Evolutionary conservation across 1,140 invertebrate species (phyloP), one percentile per base, ranked within the genome.

Genomic region (Dreissena rostriformis): DNA sequence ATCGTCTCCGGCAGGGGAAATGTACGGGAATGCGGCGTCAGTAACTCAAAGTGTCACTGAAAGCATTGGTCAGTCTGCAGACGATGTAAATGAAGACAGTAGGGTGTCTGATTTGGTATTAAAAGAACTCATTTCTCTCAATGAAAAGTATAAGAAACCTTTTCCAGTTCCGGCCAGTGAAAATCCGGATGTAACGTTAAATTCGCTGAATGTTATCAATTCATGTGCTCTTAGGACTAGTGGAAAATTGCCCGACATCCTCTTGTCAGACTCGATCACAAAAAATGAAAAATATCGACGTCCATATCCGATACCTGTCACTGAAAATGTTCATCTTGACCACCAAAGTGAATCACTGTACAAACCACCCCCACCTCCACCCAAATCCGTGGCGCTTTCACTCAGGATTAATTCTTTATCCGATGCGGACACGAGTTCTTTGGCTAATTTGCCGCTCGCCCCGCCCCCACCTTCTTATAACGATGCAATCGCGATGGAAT

Each of bases 371-470:
- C 17, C 57, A 61, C 57, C 57, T 24, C 57, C 57, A 11, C 57
- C 57, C 57, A 61, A 19, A n/a, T 24, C 57, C 6, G 57, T 2
- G 57, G 57, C 17, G 12, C n/a, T 39, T 39, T 39, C 39, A 39
- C 39, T 39, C 39, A 39, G 39, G 39, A 39, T 39, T 39, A 39
- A 52, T 53, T 26, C 73, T 39, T 26, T 86, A 51, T 63, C 80
- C 70, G 84, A 53, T 22, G 24, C 72, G 52, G 61, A 77, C 22
- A 57, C 63, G 17, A 24, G 57, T 26, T 84, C 84, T 55, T 67
- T 39, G 15, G 70, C 78, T 14, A 70, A 85, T 65, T 82, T 86
- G 63, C 88, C 86, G 73, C 87, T 76, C 22, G 85, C 86, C 49
- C 83, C 82, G 57, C 84, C 77, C n/a, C 73, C 86, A 17, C 76